Base-by-base conservation (phyloP, 64 coral and sea anemone species). In the Catalaphyllia jardinei region DNA sequence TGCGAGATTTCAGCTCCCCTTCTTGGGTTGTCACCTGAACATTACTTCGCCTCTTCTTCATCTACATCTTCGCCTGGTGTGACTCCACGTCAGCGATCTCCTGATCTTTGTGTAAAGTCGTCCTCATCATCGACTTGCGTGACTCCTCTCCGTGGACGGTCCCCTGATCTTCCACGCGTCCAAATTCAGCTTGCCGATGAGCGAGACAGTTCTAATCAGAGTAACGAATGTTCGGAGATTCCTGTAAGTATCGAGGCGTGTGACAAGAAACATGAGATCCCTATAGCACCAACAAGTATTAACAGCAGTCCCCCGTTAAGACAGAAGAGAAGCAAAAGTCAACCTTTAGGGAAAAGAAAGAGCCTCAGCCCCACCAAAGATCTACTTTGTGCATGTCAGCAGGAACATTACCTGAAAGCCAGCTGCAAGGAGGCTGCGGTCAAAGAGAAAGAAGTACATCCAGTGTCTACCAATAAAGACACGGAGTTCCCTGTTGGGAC, bases 221-320 rank as follows among this genome's bases (percentile, higher is more conserved):
- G 80, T 83, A 39, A 20, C 8, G 80, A 67, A 22, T 67, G 20
- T 38, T 29, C 77, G 0, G 51, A 59, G n/a, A 67, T 67, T 51
- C 81, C 81, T 50, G 15, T 85, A 28, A 85, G 81, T 17, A 64
- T 85, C 35, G 81, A 85, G 42, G 62, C 63, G n/a, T 16, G n/a
- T 38, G 81, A 85, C 22, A 42, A 83, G 13, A 61, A 83, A 60
- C 29, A 46, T 20, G 17, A 46, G 20, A 2, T 20, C 1, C 11
- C 19, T 22, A 46, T n/a, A 6, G 6, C 63, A 71, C 42, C 17
- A 24, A 67, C 31, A 24, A 69, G 24, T 24, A n/a, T 69, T 8
- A 71, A 71, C 19, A 71, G 67, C 22, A 50, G 1, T 24, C 19
- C 35, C 1, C 11, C 42, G 27, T 15, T 12, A 20, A 19, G 19